Conservation (phyloP, 1,140 invertebrate genomes). For the Aleiodes sp. region DNA sequence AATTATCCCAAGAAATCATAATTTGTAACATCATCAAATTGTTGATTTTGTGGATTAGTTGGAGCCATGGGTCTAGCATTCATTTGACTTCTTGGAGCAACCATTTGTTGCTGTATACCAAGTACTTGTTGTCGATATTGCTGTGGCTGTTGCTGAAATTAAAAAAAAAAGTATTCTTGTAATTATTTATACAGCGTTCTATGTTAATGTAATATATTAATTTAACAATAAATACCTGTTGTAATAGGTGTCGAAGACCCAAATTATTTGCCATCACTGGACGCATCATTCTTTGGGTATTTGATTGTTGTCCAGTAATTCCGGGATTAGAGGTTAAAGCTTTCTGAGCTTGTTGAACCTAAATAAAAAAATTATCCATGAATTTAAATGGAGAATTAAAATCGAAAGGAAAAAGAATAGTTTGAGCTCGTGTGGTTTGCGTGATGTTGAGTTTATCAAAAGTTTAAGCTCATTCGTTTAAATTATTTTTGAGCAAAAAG, state of each 20-base stretch:
- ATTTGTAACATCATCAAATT: constrained; percentile 65
- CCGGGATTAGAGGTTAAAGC: constrained; percentile 53
- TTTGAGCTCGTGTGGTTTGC: too few species aligned
- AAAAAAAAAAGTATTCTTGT: too few species aligned
- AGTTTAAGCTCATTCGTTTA: not conserved
- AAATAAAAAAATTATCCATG: constrained; percentile 29
- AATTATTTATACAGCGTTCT: not conserved
- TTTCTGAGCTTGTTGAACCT: constrained; percentile 63
- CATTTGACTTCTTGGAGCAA: constrained; percentile 59
- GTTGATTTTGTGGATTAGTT: constrained; percentile 62
- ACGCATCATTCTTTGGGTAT: constrained; percentile 71
- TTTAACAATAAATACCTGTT: constrained; percentile 67
- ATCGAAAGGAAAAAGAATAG: too few species aligned
- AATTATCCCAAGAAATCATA: constrained; percentile 65
- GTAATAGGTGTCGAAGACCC: constrained; percentile 75
- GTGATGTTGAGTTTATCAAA: not conserved
- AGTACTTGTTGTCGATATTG: constrained; percentile 63
- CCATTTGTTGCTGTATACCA: constrained; percentile 64
- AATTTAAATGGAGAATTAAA: too few species aligned
- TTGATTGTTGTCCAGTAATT: constrained; percentile 61
- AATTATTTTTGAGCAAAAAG: too few species aligned
- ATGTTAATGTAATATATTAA: not conserved
- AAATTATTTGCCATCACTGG: constrained; percentile 73
- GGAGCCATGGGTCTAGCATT: constrained; percentile 56
- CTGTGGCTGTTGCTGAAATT: constrained; percentile 60